Conservation (phyloP, 2,888 invertebrate genomes). For the Drosophila robusta region DNA sequence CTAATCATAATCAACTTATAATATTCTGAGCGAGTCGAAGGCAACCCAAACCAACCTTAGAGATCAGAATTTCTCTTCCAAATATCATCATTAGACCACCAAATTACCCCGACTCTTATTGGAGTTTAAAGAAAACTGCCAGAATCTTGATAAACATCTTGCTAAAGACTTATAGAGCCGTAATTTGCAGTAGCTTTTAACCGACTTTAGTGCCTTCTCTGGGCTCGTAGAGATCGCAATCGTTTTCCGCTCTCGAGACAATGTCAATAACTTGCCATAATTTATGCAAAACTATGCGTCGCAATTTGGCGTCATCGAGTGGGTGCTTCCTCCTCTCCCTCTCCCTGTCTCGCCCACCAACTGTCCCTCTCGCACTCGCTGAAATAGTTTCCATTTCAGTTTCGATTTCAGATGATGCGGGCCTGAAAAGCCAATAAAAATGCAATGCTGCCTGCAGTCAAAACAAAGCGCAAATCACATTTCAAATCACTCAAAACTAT, state of each 20-base stretch:
- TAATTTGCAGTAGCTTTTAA: constrained; percentile 17
- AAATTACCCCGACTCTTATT: no score
- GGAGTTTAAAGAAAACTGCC: no score
- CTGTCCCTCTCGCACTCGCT: not conserved
- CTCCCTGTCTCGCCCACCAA: not conserved
- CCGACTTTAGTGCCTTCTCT: not conserved
- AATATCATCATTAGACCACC: no score
- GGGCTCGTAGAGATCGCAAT: not conserved
- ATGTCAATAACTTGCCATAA: constrained; percentile 60
- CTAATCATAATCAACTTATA: no score
- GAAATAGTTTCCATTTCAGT: constrained; percentile 21
- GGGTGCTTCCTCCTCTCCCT: constrained; percentile 41
- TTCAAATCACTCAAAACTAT: constrained; percentile 79
- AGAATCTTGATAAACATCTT: no score
- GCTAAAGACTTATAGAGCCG: not conserved
- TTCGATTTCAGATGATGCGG: constrained; percentile 57
- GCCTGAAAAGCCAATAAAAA: constrained; percentile 61
- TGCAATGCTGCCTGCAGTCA: constrained; percentile 70
- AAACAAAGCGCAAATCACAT: constrained; percentile 69
- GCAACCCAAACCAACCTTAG: no score
- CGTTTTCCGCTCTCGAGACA: constrained; percentile 27
- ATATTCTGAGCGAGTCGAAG: no score
- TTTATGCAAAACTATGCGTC: constrained; percentile 68
- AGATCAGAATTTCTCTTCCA: no score
- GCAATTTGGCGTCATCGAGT: constrained; percentile 65